These are phyloP conservation scores for Cataglyphis rosenhaueri DNA, from an alignment of 2,888 invertebrate genomes.

Conservation along the genomic window DNA sequence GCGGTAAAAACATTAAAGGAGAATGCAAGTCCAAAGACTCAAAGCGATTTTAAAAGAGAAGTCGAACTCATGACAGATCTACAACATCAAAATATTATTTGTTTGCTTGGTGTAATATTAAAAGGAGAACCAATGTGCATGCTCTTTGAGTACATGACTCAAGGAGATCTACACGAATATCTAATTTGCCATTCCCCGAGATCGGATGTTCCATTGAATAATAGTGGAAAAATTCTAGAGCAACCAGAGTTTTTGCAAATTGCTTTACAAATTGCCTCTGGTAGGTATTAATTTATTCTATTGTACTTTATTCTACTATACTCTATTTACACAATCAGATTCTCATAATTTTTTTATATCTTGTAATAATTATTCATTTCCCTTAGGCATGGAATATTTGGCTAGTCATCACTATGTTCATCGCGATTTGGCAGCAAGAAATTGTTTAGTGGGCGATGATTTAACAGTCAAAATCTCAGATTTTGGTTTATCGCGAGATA, in stretches of 20 bases:
- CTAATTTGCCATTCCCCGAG: constrained; percentile 95
- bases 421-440: constrained; percentile 97
- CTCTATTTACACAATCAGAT: not conserved
- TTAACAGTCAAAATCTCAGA: constrained; percentile 98
- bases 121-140: constrained; percentile 97
- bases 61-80: constrained; percentile 97
- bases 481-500: constrained; percentile 97
- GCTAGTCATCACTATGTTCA: constrained; percentile 98
- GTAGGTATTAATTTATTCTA: constrained; percentile 82
- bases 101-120: constrained; percentile 96
- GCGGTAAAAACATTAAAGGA: constrained; percentile 98
- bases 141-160: constrained; percentile 99
- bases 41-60: constrained; percentile 96
- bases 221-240: constrained; percentile 91
- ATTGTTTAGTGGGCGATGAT: constrained; percentile 98
- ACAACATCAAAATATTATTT: constrained; percentile 98
- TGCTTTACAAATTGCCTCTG: constrained; percentile 94
- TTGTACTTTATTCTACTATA: not conserved
- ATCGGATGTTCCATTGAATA: constrained; percentile 86
- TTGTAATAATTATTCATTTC: constrained; percentile 30
- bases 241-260: constrained; percentile 96
- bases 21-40: constrained; percentile 95
- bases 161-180: constrained; percentile 98
- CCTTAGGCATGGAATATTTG: constrained; percentile 92
- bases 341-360: constrained; percentile 29